Percentiles rank a stretch among this genome's conserved stretches.
Conservation (phyloP, 2,888 invertebrate genomes). For the Gymnocheta viridis region DNA sequence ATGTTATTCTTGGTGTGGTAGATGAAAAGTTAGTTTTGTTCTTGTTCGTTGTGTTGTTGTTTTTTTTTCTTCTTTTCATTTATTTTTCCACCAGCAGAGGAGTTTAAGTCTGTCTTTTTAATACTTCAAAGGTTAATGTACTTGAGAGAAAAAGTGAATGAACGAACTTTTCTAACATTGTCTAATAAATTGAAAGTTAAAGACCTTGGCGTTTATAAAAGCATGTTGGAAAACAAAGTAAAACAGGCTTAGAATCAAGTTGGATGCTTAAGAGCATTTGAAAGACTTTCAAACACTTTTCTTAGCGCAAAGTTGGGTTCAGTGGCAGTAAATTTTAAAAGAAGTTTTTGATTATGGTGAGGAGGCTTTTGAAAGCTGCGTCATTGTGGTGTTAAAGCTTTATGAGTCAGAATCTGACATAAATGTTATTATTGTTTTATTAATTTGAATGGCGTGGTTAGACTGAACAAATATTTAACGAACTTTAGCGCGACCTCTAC, state of each 20-base stretch:
- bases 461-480: too few relatives aligned
- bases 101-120: slow-evolving; percentile 29
- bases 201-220: slow-evolving; percentile 63
- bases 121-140: slow-evolving; percentile 70
- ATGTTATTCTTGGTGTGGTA: slow-evolving; percentile 28
- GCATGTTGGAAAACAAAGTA: slow-evolving; percentile 21
- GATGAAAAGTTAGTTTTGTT: slow-evolving; percentile 47
- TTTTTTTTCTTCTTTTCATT: background rate
- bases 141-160: slow-evolving; percentile 73
- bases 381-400: background rate
- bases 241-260: slow-evolving; percentile 25
- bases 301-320: background rate
- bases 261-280: slow-evolving; percentile 30
- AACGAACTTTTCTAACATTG: slow-evolving; percentile 69
- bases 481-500: too few relatives aligned
- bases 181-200: slow-evolving; percentile 64
- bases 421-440: too few relatives aligned
- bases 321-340: background rate
- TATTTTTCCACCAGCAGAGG: slow-evolving; percentile 39
- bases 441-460: too few relatives aligned
- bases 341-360: background rate
- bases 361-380: background rate
- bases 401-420: too few relatives aligned
- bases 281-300: background rate
- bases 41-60: slow-evolving; percentile 10